Evolutionary conservation across 2,888 invertebrate genomes (phyloP).

Genomic region (Polydrusus cervinus): DNA sequence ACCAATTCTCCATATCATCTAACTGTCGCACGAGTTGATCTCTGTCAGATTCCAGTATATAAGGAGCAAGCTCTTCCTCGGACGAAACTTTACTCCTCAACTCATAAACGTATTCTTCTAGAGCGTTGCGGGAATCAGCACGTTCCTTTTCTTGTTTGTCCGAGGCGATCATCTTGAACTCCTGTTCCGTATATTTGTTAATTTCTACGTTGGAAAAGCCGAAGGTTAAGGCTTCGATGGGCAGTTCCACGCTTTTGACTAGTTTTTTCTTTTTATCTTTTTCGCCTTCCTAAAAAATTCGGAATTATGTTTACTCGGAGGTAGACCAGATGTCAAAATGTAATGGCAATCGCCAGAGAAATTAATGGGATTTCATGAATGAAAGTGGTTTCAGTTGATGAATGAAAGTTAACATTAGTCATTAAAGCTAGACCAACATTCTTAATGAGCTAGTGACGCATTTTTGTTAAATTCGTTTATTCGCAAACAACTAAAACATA

Average conservation of each 20-base stretch:
- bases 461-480: too few relatives aligned
- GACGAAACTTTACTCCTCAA: conserved; percentile 87
- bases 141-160: conserved; percentile 96
- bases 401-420: too few relatives aligned
- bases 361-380: too few relatives aligned
- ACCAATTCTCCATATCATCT: conserved; percentile 94
- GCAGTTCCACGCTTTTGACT: conserved; percentile 88
- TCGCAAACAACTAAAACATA: too few relatives aligned
- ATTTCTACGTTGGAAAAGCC: conserved; percentile 83
- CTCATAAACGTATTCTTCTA: conserved; percentile 99
- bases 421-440: too few relatives aligned
- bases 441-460: too few relatives aligned
- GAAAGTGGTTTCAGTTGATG: too few relatives aligned
- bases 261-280: conserved; percentile 85
- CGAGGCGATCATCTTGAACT: conserved; percentile 74
- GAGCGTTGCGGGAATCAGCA: conserved; percentile 95
- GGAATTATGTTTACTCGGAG: neutral
- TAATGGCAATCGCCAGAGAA: too few relatives aligned
- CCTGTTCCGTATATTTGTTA: conserved; percentile 82
- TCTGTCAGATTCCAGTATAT: conserved; percentile 82
- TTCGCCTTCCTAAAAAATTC: conserved; percentile 74
- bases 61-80: conserved; percentile 82
- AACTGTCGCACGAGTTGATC: conserved; percentile 78
- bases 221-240: conserved; percentile 84
- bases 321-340: too few relatives aligned